These are phyloP conservation scores for Dastarcus helophoroides DNA, from an alignment of 2,888 invertebrate genomes.

Conservation along the genomic window DNA sequence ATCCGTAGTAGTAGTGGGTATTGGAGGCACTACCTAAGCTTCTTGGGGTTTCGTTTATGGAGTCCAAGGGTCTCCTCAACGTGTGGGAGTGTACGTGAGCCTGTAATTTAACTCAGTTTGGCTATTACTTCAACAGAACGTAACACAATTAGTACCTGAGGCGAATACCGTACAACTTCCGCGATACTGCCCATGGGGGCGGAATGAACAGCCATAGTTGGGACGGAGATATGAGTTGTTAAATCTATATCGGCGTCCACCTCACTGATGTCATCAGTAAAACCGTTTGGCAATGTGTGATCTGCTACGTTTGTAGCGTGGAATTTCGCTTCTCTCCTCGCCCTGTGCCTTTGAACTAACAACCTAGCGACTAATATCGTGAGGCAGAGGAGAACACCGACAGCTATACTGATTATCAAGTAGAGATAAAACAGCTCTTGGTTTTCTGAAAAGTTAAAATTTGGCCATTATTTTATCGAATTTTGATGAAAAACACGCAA, in stretches of 20 bases:
- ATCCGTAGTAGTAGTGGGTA: conserved; percentile 65
- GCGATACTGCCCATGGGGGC: conserved; percentile 31
- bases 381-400: conserved; percentile 59
- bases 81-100: conserved; percentile 30
- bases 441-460: conserved; percentile 46
- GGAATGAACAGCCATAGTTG: conserved; percentile 44
- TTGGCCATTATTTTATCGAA: conserved; percentile 1
- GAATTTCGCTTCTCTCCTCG: conserved; percentile 54
- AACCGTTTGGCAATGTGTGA: conserved; percentile 67
- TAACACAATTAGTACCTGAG: no score
- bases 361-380: conserved; percentile 60
- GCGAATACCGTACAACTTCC: conserved; percentile 32
- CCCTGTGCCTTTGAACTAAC: conserved; percentile 52
- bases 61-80: conserved; percentile 34
- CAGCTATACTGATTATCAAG: conserved; percentile 64
- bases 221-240: conserved; percentile 55
- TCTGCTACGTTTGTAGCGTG: conserved; percentile 58
- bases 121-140: no score
- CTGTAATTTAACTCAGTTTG: no score
- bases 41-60: conserved; percentile 45
- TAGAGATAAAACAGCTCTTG: conserved; percentile 74
- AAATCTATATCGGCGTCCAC: conserved; percentile 70
- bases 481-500: no score
- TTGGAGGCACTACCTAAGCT: conserved; percentile 54
- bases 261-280: conserved; percentile 79